These are phyloP conservation scores for Trachelus stipa DNA, from an alignment of 2,888 invertebrate species.

Conservation along the genomic window DNA sequence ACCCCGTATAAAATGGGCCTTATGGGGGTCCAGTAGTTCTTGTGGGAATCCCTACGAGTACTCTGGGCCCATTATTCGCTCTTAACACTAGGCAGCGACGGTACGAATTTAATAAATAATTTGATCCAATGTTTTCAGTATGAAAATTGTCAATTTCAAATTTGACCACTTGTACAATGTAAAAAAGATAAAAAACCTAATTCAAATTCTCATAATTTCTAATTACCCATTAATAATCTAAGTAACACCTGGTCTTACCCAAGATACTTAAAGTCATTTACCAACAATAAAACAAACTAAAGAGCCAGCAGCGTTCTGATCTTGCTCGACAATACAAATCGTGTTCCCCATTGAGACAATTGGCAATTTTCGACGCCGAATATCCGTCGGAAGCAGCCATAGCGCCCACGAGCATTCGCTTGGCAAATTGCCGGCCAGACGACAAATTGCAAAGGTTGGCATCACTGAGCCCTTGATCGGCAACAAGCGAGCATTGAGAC, in stretches of 20 bases:
- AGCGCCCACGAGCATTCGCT: slow-evolving; percentile 57
- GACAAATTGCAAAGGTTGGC: slow-evolving; percentile 55
- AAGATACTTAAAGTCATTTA: background rate
- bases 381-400: slow-evolving; percentile 60
- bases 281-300: background rate
- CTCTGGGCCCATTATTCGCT: background rate
- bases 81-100: background rate
- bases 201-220: background rate
- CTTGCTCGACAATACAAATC: slow-evolving; percentile 45
- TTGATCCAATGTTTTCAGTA: background rate
- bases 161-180: background rate
- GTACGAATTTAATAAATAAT: background rate
- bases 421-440: slow-evolving; percentile 60
- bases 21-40: background rate
- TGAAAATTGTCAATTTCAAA: background rate
- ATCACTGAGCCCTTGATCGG: background rate
- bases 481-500: background rate
- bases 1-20: background rate
- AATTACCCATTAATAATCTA: background rate
- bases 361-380: slow-evolving; percentile 64
- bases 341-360: slow-evolving; percentile 62
- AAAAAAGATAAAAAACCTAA: background rate
- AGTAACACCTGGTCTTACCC: background rate
- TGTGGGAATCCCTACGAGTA: background rate
- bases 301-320: slow-evolving; percentile 1